These are phyloP conservation scores for Hydriomena furcata DNA, from an alignment of 2,888 invertebrate genomes.

Conservation along the genomic window DNA sequence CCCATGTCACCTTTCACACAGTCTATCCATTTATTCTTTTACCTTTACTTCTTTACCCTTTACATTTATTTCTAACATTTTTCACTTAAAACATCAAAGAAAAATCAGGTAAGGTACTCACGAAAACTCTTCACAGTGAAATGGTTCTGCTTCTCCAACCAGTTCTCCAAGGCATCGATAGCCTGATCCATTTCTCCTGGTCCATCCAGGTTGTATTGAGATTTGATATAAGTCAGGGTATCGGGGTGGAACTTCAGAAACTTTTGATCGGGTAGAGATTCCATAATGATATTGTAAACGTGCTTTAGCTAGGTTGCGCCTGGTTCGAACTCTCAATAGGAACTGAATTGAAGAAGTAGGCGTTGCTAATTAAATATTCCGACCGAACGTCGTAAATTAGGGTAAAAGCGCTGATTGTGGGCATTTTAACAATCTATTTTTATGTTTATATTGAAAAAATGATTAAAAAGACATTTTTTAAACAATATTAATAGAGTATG, in stretches of 20 bases:
- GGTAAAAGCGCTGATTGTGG: no score
- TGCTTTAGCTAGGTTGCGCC: neutral
- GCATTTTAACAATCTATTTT: no score
- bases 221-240: conserved; percentile 39
- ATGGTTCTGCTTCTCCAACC: conserved; percentile 46
- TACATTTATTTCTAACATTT: neutral
- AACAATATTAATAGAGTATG: no score
- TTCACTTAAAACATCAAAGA: neutral
- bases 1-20: no score
- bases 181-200: conserved; percentile 45
- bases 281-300: conserved; percentile 27
- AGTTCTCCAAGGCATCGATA: conserved; percentile 45
- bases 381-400: neutral
- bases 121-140: conserved; percentile 40
- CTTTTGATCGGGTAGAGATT: conserved; percentile 19
- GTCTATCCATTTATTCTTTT: no score
- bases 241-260: conserved; percentile 39
- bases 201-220: conserved; percentile 40
- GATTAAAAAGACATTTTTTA: no score
- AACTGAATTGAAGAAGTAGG: neutral
- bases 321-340: neutral
- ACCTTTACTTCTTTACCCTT: no score
- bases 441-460: no score
- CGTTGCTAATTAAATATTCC: conserved; percentile 5
- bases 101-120: conserved; percentile 28